Conservation (phyloP, 2,113 vertebrate genomes). For the Strigops habroptila region DNA sequence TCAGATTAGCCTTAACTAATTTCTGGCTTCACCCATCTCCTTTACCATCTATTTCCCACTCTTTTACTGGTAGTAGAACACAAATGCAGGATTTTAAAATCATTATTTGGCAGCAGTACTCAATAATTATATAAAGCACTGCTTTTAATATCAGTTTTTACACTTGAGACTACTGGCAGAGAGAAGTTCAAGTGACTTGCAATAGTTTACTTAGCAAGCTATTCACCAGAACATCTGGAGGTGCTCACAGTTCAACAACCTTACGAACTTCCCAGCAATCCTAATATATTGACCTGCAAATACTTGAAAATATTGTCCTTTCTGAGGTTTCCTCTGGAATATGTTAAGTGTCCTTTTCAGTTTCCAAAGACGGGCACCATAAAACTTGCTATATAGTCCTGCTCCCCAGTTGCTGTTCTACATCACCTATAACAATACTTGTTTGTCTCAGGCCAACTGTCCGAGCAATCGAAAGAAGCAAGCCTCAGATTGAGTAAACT, state of each 20-base stretch:
- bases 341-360: background rate
- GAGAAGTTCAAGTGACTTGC: background rate
- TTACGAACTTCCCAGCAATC: background rate
- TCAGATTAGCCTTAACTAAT: background rate
- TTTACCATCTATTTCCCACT: background rate
- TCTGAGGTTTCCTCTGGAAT: background rate
- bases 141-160: background rate
- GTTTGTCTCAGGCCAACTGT: background rate
- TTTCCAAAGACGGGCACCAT: constrained; percentile 8
- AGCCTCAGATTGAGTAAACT: constrained; percentile 29
- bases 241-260: background rate
- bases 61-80: background rate
- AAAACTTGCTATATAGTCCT: background rate
- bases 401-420: background rate
- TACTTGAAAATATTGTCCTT: background rate
- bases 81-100: background rate
- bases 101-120: background rate
- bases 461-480: constrained; percentile 24
- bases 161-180: background rate
- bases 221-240: background rate
- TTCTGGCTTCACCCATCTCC: background rate
- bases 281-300: background rate
- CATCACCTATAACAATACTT: background rate
- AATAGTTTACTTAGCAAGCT: background rate
- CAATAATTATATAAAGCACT: background rate